Percentiles rank a stretch among this genome's conserved stretches.
phyloP scores from a whole-genome alignment of 2,113 vertebrate species.

The Xiphophorus maculatus region DNA sequence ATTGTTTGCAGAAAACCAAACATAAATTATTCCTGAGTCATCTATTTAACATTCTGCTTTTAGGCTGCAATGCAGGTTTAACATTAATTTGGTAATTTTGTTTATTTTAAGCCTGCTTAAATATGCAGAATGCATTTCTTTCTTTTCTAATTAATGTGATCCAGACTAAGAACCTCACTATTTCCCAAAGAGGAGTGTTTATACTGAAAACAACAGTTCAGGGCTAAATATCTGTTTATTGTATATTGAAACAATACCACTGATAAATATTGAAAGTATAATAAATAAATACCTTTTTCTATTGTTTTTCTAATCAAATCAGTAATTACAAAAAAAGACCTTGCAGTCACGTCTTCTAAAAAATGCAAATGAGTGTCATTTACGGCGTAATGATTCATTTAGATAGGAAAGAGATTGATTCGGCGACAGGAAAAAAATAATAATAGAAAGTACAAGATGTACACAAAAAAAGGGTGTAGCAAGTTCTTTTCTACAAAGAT shows the following conservation, averaged over 20 bases:
- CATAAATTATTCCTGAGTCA: slow-evolving; percentile 17
- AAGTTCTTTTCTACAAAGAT: not conserved
- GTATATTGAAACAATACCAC: not conserved
- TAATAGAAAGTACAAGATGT: not conserved
- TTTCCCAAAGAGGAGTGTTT: not conserved
- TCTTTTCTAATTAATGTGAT: slow-evolving; percentile 14
- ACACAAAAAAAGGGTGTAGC: not conserved
- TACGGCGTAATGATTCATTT: not conserved
- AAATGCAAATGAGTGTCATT: not conserved
- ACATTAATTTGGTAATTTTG: slow-evolving; percentile 23
- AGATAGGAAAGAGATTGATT: not conserved
- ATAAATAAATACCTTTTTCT: not conserved
- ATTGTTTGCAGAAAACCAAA: not conserved
- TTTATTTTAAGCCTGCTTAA: slow-evolving; percentile 11
- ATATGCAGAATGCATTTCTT: slow-evolving; percentile 6
- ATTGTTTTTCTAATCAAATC: not conserved
- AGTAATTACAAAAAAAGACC: not conserved
- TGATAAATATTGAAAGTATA: not conserved
- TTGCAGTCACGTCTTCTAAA: no score
- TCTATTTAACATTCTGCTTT: slow-evolving; percentile 14
- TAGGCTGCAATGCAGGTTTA: slow-evolving; percentile 1
- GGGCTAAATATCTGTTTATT: not conserved
- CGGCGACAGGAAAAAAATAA: no score
- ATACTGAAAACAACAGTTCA: not conserved
- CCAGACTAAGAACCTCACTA: slow-evolving; percentile 1